Conservation (phyloP, 2,797 vertebrate genomes). For the Rhinatrema bivittatum region DNA sequence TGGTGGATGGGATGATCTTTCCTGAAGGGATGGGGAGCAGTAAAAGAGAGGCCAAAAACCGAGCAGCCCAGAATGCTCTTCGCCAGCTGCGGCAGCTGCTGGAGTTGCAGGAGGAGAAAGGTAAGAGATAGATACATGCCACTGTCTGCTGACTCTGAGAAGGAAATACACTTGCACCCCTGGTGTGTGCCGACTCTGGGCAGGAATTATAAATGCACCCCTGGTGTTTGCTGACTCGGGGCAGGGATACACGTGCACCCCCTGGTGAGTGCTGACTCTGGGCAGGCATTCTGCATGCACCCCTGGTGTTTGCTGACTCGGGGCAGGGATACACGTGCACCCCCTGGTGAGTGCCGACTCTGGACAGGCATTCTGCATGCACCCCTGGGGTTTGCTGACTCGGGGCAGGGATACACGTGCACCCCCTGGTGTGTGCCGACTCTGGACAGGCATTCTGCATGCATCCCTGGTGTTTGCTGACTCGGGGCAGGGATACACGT, state of each 20-base stretch:
- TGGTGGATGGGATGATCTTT: slow-evolving; percentile 22
- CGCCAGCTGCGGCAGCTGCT: slow-evolving; percentile 4
- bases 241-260: no score
- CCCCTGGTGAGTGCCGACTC: not conserved
- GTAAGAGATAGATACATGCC: rapidly evolving
- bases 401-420: no score
- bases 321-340: not conserved
- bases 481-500: not conserved
- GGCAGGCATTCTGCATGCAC: not conserved
- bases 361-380: not conserved
- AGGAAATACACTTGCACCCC: not conserved
- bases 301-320: not conserved
- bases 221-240: no score
- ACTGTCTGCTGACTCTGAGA: not conserved
- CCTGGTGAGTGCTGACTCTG: no score
- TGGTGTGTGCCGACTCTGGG: not conserved
- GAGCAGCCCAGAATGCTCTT: slow-evolving; percentile 6
- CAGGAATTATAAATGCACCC: no score
- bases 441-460: no score
- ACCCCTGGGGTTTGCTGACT: no score
- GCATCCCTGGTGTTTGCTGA: no score
- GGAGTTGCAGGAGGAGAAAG: not conserved
- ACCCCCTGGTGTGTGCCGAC: no score
- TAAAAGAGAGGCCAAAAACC: slow-evolving; percentile 18
- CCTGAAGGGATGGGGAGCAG: not conserved